Percentiles rank a stretch among this genome's conserved stretches.
phyloP scores from a whole-genome alignment of 2,888 invertebrate species.

The Actias luna region DNA sequence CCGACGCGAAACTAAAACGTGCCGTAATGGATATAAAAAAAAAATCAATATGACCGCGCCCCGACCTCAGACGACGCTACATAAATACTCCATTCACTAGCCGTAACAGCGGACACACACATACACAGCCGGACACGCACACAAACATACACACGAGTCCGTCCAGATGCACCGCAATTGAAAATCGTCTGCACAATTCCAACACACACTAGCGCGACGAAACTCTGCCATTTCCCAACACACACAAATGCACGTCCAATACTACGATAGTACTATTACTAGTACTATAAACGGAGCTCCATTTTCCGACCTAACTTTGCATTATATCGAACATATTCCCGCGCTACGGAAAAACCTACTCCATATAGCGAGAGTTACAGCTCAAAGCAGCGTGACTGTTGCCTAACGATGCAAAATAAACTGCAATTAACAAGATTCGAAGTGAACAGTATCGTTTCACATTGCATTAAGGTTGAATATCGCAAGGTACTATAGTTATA shows the following conservation, averaged over 20 bases:
- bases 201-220: constrained; percentile 29
- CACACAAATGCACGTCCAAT: constrained; percentile 49
- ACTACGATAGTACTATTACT: constrained; percentile 73
- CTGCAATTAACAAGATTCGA: constrained; percentile 13
- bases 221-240: constrained; percentile 22
- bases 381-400: constrained; percentile 27
- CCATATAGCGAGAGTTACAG: constrained; percentile 32
- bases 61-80: constrained; percentile 46
- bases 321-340: background rate
- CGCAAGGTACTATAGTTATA: constrained; percentile 19
- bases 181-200: constrained; percentile 43
- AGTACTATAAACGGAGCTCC: constrained; percentile 76
- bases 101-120: constrained; percentile 41
- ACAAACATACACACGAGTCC: constrained; percentile 33
- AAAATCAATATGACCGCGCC: constrained; percentile 60
- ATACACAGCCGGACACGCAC: background rate
- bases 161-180: constrained; percentile 41
- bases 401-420: constrained; percentile 26
- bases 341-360: background rate
- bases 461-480: constrained; percentile 32
- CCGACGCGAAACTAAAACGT: constrained; percentile 2
- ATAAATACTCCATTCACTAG: constrained; percentile 63
- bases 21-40: constrained; percentile 31
- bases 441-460: constrained; percentile 38
- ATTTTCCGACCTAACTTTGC: constrained; percentile 66